These are phyloP conservation scores for Anadara kagoshimensis DNA, from an alignment of 1,140 invertebrate species.

Conservation along the genomic window DNA sequence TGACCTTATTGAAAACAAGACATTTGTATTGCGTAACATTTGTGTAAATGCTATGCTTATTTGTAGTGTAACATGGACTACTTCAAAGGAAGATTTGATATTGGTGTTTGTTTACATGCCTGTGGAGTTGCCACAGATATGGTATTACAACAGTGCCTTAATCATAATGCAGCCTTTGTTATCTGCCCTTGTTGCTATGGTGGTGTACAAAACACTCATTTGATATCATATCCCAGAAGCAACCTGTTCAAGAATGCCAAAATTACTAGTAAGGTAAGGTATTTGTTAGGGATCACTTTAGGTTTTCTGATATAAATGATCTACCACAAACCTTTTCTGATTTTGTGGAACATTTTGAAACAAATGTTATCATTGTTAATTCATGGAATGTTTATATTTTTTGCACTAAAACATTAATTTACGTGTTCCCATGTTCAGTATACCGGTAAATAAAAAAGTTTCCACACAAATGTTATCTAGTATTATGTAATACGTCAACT, in stretches of 20 bases:
- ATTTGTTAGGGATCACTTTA: no score
- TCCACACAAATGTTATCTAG: no score
- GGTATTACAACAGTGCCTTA: slow-evolving; percentile 88
- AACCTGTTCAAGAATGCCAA: slow-evolving; percentile 75
- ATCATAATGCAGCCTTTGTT: slow-evolving; percentile 86
- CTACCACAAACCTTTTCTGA: no score
- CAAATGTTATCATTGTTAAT: no score
- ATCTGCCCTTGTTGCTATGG: slow-evolving; percentile 97
- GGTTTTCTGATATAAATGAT: no score
- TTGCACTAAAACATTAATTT: no score
- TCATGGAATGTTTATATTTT: no score
- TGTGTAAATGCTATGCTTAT: background rate
- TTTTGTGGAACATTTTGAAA: no score
- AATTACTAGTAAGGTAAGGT: slow-evolving; percentile 61
- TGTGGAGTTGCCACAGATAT: slow-evolving; percentile 96
- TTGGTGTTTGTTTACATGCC: slow-evolving; percentile 92
- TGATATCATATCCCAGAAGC: slow-evolving; percentile 81
- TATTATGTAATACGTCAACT: no score
- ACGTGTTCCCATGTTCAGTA: no score
- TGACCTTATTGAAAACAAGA: background rate
- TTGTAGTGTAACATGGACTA: slow-evolving; percentile 75
- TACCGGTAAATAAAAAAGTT: no score
- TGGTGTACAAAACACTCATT: slow-evolving; percentile 83
- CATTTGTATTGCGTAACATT: background rate
- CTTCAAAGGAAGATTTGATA: slow-evolving; percentile 79